Evolutionary conservation across 2,797 vertebrate species (phyloP).

Genomic region (Trichosurus vulpecula): DNA sequence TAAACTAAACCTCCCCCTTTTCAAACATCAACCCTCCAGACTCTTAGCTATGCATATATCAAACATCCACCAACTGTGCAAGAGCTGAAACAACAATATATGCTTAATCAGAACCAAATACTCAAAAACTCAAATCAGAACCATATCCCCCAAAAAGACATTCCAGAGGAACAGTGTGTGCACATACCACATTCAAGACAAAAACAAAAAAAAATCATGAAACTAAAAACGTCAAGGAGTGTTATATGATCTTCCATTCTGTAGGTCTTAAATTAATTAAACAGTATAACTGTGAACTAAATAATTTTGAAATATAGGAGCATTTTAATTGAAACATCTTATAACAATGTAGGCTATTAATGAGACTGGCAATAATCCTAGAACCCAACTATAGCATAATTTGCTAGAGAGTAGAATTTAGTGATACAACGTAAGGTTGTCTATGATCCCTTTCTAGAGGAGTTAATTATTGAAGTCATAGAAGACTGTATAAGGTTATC

Average conservation of each 20-base stretch:
- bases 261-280: not conserved
- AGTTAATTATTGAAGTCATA: not conserved
- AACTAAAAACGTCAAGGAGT: conserved; percentile 26
- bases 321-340: conserved; percentile 36
- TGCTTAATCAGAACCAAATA: conserved; percentile 15
- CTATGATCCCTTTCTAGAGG: not conserved
- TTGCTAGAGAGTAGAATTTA: not conserved
- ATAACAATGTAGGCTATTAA: not conserved
- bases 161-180: not conserved
- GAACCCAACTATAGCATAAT: conserved; percentile 12
- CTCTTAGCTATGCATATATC: not conserved
- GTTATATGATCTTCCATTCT: not conserved
- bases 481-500: not conserved
- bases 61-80: not conserved
- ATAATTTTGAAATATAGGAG: conserved; percentile 40
- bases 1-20: conserved; percentile 24
- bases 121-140: conserved; percentile 28
- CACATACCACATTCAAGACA: not conserved
- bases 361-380: conserved; percentile 29
- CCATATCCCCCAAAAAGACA: not conserved
- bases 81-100: not conserved
- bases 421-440: not conserved
- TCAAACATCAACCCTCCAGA: not conserved
- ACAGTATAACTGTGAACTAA: conserved; percentile 6
- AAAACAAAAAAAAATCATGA: conserved; percentile 34